phyloP scores from a whole-genome alignment of 2,888 invertebrate species.

The Ceriagrion tenellum region DNA sequence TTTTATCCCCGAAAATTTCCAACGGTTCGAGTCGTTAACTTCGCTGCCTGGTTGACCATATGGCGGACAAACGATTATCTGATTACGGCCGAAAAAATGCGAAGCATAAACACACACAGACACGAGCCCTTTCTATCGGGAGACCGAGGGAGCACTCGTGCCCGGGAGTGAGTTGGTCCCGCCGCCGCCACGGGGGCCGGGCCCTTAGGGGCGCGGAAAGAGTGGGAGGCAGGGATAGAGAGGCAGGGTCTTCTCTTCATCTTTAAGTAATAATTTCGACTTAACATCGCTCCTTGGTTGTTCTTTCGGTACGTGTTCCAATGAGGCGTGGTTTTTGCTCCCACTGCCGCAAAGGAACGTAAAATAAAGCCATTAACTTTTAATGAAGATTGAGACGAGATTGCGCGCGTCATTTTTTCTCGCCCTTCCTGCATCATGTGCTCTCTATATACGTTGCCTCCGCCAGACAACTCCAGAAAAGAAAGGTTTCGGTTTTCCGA shows the following conservation, averaged over 20 bases:
- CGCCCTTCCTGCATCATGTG: conserved; percentile 18
- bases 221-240: too few species aligned
- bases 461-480: background rate
- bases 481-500: background rate
- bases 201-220: background rate
- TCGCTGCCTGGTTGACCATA: conserved; percentile 54
- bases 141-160: background rate
- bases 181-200: background rate
- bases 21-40: conserved; percentile 52
- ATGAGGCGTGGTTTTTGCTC: conserved; percentile 52
- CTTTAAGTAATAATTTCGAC: conserved; percentile 41
- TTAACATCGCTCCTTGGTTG: conserved; percentile 23
- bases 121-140: background rate
- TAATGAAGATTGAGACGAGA: conserved; percentile 39
- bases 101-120: background rate
- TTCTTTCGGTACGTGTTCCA: conserved; percentile 45
- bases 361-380: conserved; percentile 32
- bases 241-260: background rate
- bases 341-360: background rate
- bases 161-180: background rate
- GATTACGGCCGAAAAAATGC: conserved; percentile 39
- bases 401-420: background rate
- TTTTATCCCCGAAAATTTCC: conserved; percentile 42
- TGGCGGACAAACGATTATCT: conserved; percentile 66
- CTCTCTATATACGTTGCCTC: background rate